Base-by-base conservation (phyloP, 1,140 invertebrate species). In the Camponotus floridanus region DNA sequence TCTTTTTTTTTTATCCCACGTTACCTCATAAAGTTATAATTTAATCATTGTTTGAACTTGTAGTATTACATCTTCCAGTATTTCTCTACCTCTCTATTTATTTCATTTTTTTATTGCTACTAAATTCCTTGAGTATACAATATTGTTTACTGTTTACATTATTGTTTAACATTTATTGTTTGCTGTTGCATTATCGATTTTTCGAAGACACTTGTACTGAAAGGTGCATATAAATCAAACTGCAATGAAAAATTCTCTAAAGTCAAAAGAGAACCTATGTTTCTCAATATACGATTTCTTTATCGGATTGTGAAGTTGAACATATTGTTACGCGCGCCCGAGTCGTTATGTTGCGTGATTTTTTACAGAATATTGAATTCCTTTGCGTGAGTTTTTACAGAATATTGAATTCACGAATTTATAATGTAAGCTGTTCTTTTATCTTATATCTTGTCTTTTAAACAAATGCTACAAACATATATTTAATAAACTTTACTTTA, bases 381-480 rank as follows among this genome's bases (percentile, higher is more conserved):
- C n/a, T 45, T 64, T 62, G 45, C 0, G 7, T 33, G 8, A n/a
- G 13, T 15, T 39, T 26, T 11, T 15, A 42, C n/a, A 1, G 15
- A 64, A 33, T 64, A 76, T 45, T 18, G 15, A 45, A 76, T 45
- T 62, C 8, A 1, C n/a, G 15, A 62, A 62, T 45, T 62, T 64
- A 51, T 51, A 51, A 51, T 51, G 0, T 51, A 51, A 76, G 15
- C 13, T 33, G 78, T 45, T 84, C 6, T 83, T 21, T 3, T 59
- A 5, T 59, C 39, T 74, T 0, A 21, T 21, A 21, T 21, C 7
- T 55, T 57, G 31, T 64, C 7, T 64, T n/a, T 45, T 18, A 6
- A 39, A 76, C 2, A 6, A 4, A 71, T 11, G 33, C 51, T 71
- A 15, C 7, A n/a, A 51, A 18, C 0, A 33, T 1, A n/a, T 48